Evolutionary conservation across 37 sponge, comb jelly and placozoan species (phyloP).

Genomic region (Petrosia ficiformis): DNA sequence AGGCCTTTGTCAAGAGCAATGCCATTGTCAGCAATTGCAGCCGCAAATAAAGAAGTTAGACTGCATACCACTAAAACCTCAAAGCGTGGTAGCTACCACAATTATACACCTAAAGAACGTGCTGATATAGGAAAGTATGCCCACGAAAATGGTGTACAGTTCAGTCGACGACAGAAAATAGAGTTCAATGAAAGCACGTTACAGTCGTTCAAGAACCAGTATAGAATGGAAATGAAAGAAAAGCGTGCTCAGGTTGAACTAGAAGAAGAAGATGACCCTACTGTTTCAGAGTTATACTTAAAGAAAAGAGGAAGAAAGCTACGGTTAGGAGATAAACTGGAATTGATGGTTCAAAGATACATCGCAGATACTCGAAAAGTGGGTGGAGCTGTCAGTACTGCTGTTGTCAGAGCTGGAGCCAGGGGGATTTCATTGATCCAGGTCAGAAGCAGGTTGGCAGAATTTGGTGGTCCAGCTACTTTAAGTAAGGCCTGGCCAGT

Average conservation of each 20-base stretch:
- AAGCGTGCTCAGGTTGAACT: neutral
- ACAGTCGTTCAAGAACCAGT: neutral
- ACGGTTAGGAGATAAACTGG: constrained; percentile 46
- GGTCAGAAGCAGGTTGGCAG: constrained; percentile 28
- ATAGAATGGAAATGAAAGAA: neutral
- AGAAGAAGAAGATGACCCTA: neutral
- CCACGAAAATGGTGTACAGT: neutral
- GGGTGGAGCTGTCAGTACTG: constrained; percentile 49
- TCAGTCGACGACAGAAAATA: neutral
- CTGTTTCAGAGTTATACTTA: neutral
- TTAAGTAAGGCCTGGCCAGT: constrained; percentile 34
- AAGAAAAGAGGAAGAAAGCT: constrained; percentile 39
- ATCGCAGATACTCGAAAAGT: constrained; percentile 23
- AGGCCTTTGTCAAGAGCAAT: neutral
- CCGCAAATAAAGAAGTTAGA: constrained; percentile 12
- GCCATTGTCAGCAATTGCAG: neutral
- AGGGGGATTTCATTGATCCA: constrained; percentile 29
- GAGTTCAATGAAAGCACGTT: constrained; percentile 11
- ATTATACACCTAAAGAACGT: neutral
- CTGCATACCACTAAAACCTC: neutral
- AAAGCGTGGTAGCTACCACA: neutral
- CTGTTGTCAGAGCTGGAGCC: constrained; percentile 41
- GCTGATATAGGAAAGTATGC: constrained; percentile 13
- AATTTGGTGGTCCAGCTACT: constrained; percentile 45
- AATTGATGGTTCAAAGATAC: constrained; percentile 23